phyloP scores from a whole-genome alignment of 2,797 vertebrate genomes.

The Sternotherus odoratus region DNA sequence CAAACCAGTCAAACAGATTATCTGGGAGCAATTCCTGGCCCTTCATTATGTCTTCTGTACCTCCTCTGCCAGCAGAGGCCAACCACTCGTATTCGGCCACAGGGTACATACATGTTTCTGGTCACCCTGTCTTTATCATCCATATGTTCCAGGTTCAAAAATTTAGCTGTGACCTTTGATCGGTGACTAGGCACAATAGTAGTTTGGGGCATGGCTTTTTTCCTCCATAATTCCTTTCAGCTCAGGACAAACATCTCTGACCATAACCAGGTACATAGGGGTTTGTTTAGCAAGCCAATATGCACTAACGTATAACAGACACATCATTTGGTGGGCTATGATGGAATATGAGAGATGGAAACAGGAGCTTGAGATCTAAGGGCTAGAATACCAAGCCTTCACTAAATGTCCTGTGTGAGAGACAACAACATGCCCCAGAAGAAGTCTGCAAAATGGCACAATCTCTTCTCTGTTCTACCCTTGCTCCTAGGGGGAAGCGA shows the following conservation, averaged over 20 bases:
- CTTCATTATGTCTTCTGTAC: rapidly evolving
- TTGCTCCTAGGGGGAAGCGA: neutral
- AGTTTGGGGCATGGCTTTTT: neutral
- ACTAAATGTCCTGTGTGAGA: neutral
- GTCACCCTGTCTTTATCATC: neutral
- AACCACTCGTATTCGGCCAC: rapidly evolving
- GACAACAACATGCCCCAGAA: neutral
- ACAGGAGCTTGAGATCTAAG: neutral
- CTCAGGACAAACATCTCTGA: neutral
- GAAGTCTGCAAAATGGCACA: neutral
- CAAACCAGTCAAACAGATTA: neutral
- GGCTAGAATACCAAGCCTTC: neutral
- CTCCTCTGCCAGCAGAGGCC: neutral
- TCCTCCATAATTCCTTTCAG: neutral
- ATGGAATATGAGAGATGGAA: rapidly evolving
- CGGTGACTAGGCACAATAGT: neutral
- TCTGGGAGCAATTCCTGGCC: neutral
- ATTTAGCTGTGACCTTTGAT: neutral
- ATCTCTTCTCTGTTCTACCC: neutral
- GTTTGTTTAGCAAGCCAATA: neutral
- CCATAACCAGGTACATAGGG: neutral
- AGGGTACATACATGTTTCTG: rapidly evolving
- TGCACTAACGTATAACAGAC: neutral
- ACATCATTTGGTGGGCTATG: neutral
- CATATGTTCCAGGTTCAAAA: rapidly evolving